Evolutionary conservation across 2,888 invertebrate species (phyloP).

Genomic region (Selenia dentaria): DNA sequence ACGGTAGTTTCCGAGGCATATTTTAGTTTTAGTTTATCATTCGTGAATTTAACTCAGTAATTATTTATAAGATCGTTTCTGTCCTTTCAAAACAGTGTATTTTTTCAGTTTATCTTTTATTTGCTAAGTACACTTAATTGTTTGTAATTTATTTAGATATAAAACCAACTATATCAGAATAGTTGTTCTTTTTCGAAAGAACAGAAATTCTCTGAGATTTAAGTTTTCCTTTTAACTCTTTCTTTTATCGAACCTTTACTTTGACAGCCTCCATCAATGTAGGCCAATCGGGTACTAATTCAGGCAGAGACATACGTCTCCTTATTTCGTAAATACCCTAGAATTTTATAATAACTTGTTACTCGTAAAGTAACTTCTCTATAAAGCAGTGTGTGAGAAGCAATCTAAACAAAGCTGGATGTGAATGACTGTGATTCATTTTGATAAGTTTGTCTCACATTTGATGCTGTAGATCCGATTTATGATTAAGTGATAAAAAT

Average conservation of each 20-base stretch:
- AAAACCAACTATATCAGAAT: too few relatives aligned
- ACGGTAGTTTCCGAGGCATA: conserved; percentile 52
- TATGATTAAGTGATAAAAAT: conserved; percentile 21
- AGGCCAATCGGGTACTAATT: conserved; percentile 92
- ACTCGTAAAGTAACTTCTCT: conserved; percentile 47
- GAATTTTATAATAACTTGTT: conserved; percentile 73
- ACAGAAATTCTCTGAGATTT: conserved; percentile 49
- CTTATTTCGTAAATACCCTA: conserved; percentile 88
- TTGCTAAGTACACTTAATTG: too few relatives aligned
- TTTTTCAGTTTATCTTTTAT: background rate
- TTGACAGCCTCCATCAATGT: conserved; percentile 87
- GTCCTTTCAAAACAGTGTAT: conserved; percentile 58
- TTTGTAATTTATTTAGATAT: too few relatives aligned
- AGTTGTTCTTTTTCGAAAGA: conserved; percentile 57
- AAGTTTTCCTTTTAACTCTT: conserved; percentile 58
- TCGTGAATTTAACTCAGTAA: conserved; percentile 64
- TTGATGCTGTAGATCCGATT: background rate
- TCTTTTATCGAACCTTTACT: conserved; percentile 87
- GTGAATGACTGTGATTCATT: conserved; percentile 28
- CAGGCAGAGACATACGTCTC: conserved; percentile 88
- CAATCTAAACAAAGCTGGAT: conserved; percentile 44
- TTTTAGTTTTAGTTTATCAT: conserved; percentile 63
- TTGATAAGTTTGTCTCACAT: conserved; percentile 14
- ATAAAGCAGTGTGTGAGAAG: conserved; percentile 34
- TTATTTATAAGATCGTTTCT: conserved; percentile 65